A percentile compares a stretch with the other conserved stretches of the same genome.
Conservation (phyloP, 2,797 vertebrate species). For the Artibeus lituratus region DNA sequence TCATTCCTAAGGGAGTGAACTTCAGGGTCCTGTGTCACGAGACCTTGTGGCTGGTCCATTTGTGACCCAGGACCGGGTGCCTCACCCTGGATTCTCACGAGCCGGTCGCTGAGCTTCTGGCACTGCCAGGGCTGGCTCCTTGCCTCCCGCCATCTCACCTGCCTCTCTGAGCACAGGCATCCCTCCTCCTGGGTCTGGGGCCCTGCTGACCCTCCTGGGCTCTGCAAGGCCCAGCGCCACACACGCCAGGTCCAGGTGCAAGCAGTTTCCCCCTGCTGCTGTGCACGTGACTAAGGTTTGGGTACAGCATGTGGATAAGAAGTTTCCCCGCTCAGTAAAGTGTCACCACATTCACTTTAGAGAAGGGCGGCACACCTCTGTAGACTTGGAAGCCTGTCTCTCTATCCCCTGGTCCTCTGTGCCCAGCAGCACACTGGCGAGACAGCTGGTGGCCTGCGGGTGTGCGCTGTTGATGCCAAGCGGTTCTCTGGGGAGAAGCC, state of each 20-base stretch:
- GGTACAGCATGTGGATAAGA: neutral
- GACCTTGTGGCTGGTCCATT: neutral
- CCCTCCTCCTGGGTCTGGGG: neutral
- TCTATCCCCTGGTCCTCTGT: neutral
- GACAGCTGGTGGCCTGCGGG: neutral
- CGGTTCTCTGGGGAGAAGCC: neutral
- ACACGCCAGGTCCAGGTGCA: neutral
- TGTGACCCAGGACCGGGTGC: neutral
- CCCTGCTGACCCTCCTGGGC: neutral
- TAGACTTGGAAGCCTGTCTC: neutral
- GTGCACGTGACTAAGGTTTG: neutral
- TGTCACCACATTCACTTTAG: neutral
- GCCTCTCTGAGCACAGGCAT: no score
- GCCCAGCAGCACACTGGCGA: neutral
- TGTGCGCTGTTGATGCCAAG: neutral
- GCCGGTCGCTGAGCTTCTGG: neutral
- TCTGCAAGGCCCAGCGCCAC: neutral
- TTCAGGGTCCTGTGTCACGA: neutral
- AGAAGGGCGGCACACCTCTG: neutral
- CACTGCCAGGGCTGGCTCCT: neutral
- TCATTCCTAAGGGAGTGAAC: neutral
- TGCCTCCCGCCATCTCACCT: accelerated
- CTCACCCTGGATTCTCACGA: accelerated
- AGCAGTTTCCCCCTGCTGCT: neutral
- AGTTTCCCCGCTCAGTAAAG: neutral